These are phyloP conservation scores for Amphipoea oculea DNA, from an alignment of 2,888 invertebrate species.

Conservation along the genomic window DNA sequence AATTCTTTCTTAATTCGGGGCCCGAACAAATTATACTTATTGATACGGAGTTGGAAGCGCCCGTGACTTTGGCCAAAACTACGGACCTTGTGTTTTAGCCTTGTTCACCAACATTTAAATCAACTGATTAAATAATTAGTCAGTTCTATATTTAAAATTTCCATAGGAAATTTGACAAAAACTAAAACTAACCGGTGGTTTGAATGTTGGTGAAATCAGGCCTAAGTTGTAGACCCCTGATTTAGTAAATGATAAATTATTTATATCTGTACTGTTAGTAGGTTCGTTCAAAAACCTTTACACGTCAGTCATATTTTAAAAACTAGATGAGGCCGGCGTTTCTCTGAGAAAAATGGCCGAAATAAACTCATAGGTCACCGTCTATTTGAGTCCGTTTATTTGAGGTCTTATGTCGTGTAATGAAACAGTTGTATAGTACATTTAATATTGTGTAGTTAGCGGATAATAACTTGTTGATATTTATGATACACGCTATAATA, in stretches of 20 bases:
- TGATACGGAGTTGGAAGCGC: background rate
- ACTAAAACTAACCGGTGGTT: no score
- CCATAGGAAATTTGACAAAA: no score
- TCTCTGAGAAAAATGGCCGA: background rate
- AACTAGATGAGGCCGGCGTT: background rate
- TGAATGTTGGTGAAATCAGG: no score
- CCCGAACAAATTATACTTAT: background rate
- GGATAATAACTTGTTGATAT: conserved; percentile 53
- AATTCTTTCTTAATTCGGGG: background rate
- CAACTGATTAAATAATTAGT: no score
- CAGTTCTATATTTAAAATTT: no score
- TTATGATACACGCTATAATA: conserved; percentile 23
- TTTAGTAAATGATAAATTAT: background rate
- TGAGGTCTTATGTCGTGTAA: conserved; percentile 8
- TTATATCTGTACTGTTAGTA: background rate
- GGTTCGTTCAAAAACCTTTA: background rate
- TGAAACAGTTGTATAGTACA: conserved; percentile 19
- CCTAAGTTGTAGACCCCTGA: background rate
- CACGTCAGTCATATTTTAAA: background rate
- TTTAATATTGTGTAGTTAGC: conserved; percentile 29
- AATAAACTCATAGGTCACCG: background rate
- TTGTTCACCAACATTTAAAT: no score
- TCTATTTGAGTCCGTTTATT: no score
- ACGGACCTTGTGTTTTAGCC: background rate
- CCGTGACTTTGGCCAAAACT: background rate